Conservation (phyloP, 2,888 invertebrate species). For the Euclidia mi region DNA sequence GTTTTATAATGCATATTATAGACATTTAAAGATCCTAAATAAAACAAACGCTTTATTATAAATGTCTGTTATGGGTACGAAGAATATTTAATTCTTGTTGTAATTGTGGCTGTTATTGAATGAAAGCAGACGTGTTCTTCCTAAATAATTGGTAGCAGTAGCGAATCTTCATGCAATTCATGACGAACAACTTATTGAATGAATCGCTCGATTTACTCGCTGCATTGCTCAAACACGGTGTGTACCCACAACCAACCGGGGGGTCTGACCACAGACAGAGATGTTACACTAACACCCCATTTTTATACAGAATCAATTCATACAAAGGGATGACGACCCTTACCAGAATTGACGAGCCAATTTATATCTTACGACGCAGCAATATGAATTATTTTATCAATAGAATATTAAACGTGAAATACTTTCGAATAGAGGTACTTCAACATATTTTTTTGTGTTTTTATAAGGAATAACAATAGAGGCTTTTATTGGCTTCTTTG, state of each 20-base stretch:
- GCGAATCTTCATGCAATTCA: neutral
- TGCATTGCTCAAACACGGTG: slow-evolving; percentile 6
- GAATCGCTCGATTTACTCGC: slow-evolving; percentile 10
- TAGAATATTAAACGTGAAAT: slow-evolving; percentile 24
- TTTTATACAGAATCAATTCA: slow-evolving; percentile 65
- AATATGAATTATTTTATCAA: slow-evolving; percentile 43
- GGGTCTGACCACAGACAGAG: slow-evolving; percentile 68
- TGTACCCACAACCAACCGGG: slow-evolving; percentile 56
- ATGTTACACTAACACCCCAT: slow-evolving; percentile 66
- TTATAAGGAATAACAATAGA: slow-evolving; percentile 78
- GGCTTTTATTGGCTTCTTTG: slow-evolving; percentile 85
- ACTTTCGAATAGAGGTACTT: slow-evolving; percentile 59
- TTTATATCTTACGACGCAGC: slow-evolving; percentile 39
- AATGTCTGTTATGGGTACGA: no score
- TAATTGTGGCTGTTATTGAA: no score
- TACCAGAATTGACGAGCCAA: slow-evolving; percentile 24
- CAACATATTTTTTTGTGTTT: slow-evolving; percentile 73
- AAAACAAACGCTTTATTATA: no score
- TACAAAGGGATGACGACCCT: slow-evolving; percentile 61
- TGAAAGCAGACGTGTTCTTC: neutral
- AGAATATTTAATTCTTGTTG: no score
- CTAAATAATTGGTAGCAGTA: neutral
- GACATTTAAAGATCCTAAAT: no score
- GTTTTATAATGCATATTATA: no score
- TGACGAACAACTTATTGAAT: neutral